Evolutionary conservation across 2,888 invertebrate genomes (phyloP).

Genomic region (Drosophila aldrichi): DNA sequence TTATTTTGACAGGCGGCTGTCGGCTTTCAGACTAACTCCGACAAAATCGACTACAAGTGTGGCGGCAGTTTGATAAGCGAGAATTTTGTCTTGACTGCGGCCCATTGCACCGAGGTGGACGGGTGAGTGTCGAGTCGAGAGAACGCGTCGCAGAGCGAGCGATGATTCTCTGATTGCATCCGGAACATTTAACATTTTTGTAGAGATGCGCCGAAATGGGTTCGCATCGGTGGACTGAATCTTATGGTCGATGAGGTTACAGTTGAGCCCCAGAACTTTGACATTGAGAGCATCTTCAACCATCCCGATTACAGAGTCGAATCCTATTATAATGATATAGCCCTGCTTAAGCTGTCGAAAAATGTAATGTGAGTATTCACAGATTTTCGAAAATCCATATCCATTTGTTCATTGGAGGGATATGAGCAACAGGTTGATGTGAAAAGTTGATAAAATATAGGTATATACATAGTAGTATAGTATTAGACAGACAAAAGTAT

Average conservation of each 20-base stretch:
- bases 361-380: slow-evolving; percentile 71
- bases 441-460: background rate
- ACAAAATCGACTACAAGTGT: slow-evolving; percentile 81
- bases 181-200: slow-evolving; percentile 13
- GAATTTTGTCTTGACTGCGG: slow-evolving; percentile 82
- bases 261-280: slow-evolving; percentile 71
- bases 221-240: slow-evolving; percentile 82
- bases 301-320: slow-evolving; percentile 73
- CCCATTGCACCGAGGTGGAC: slow-evolving; percentile 81
- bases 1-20: slow-evolving; percentile 68
- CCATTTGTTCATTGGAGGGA: too few species aligned
- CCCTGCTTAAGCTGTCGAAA: slow-evolving; percentile 66
- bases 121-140: slow-evolving; percentile 66
- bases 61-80: slow-evolving; percentile 84
- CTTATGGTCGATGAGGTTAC: slow-evolving; percentile 68
- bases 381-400: background rate
- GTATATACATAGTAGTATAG: background rate
- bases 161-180: background rate
- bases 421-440: too few species aligned
- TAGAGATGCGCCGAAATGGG: slow-evolving; percentile 73
- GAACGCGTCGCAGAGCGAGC: background rate
- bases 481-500: background rate
- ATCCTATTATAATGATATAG: slow-evolving; percentile 81
- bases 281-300: slow-evolving; percentile 60
- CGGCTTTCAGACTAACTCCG: slow-evolving; percentile 56